Evolutionary conservation across 2,797 vertebrate species (phyloP), one percentile per base, ranked within the genome.

Genomic region (Champsocephalus esox): DNA sequence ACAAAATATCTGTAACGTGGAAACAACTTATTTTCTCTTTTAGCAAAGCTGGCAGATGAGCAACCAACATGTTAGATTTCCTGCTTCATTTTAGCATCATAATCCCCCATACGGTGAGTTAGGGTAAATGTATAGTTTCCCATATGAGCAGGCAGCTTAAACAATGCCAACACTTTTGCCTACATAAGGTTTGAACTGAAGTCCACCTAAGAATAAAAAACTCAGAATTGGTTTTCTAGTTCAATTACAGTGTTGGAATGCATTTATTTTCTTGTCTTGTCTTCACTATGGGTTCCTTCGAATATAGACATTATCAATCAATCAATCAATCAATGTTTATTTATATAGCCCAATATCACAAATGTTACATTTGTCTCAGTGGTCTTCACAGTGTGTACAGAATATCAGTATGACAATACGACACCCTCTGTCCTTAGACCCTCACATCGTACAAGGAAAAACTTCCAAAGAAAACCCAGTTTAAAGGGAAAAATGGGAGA

Each of bases 211-310:
- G 5, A 56, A 21, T 24, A 45, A 12, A 44, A 59, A 52, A 6
- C 34, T 38, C 34, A 6, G 34, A 38, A 38, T 38, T 38, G 34
- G 28, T 28, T 28, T 28, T 28, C 28, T 38, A 38, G 34, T 38
- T 38, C 34, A 16, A 14, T 38, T 10, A 50, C n/a, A 10, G 2
- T 1, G 5, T 13, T 38, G 2, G 4, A n/a, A 12, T 16, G 19
- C 21, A 6, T 43, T 56, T 24, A 41, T 50, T 45, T 64, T 57
- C 12, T 17, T 21, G 45, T n/a, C 72, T 73, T 43, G n/a, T 46
- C 13, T 34, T 24, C 12, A 43, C 32, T 60, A 32, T 32, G 19
- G 5, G 49, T 11, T 57, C n/a, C 13, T 45, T 3, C 0, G 24
- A 16, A 38, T 24, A 45, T 28, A 21, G 21, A 21, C 21, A 21